Conservation (phyloP, 2,113 vertebrate genomes). For the Peromyscus polionotus region DNA sequence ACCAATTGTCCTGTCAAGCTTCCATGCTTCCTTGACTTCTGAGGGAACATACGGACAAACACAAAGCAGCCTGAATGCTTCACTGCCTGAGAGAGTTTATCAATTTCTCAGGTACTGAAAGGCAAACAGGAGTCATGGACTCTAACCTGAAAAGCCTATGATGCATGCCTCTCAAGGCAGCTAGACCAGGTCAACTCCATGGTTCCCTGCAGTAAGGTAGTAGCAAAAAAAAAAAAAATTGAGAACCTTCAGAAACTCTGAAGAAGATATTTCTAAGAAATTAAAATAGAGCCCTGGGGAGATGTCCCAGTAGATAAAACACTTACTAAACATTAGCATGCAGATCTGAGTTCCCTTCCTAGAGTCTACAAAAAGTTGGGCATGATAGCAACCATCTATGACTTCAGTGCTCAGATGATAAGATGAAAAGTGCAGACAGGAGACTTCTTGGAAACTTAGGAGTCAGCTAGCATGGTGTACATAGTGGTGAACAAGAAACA, state of each 20-base stretch:
- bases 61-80: background rate
- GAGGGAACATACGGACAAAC: background rate
- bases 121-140: background rate
- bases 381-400: background rate
- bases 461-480: background rate
- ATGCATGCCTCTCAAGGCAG: background rate
- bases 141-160: background rate
- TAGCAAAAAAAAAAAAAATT: background rate
- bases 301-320: background rate
- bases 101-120: background rate
- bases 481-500: background rate
- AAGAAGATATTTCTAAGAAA: background rate
- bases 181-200: background rate
- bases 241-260: background rate
- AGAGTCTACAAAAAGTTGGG: background rate
- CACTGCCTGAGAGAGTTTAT: background rate
- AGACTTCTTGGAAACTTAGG: background rate
- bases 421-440: too few species aligned
- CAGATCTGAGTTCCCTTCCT: background rate
- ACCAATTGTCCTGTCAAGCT: background rate
- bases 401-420: background rate
- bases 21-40: background rate
- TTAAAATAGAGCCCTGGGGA: background rate
- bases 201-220: background rate
- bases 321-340: background rate